Conservation (phyloP, 2,797 vertebrate genomes). For the Clarias pachynema region DNA sequence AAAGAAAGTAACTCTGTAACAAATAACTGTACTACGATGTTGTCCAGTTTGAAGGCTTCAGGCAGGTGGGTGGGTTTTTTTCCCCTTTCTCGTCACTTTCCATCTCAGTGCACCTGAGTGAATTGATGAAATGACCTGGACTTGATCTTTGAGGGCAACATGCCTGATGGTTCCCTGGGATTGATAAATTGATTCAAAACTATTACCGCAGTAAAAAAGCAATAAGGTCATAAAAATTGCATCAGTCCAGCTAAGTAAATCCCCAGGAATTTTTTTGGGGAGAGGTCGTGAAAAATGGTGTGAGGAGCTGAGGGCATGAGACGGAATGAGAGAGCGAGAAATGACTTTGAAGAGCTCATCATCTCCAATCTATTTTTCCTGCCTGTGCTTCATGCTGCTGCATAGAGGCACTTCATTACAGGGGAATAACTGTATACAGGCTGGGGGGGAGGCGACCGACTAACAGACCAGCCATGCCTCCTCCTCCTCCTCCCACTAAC, state of each 20-base stretch:
- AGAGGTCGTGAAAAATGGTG: conserved; percentile 79
- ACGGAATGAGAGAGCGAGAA: conserved; percentile 97
- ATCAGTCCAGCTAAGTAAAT: conserved; percentile 97
- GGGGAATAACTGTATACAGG: conserved; percentile 98
- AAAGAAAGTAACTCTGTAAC: conserved; percentile 61
- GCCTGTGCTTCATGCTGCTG: conserved; percentile 94
- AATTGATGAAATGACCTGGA: conserved; percentile 99
- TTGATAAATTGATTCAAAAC: conserved; percentile 99
- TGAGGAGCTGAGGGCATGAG: conserved; percentile 87
- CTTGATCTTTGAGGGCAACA: conserved; percentile 98
- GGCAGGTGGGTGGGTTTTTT: neutral
- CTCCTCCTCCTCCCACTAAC: conserved; percentile 65
- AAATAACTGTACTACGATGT: neutral
- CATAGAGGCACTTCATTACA: conserved; percentile 99
- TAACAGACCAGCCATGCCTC: conserved; percentile 65
- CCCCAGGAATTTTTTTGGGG: conserved; percentile 87
- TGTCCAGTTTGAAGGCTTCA: conserved; percentile 70
- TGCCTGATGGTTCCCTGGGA: conserved; percentile 94
- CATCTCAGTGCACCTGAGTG: conserved; percentile 88
- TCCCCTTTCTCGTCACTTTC: conserved; percentile 67
- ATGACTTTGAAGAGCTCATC: conserved; percentile 99
- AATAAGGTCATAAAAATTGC: conserved; percentile 99
- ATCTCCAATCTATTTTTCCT: conserved; percentile 99
- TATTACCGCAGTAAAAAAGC: conserved; percentile 99
- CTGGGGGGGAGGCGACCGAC: conserved; percentile 58